Conservation (phyloP, 2,797 vertebrate genomes). For the Neopelma chrysocephalum region DNA sequence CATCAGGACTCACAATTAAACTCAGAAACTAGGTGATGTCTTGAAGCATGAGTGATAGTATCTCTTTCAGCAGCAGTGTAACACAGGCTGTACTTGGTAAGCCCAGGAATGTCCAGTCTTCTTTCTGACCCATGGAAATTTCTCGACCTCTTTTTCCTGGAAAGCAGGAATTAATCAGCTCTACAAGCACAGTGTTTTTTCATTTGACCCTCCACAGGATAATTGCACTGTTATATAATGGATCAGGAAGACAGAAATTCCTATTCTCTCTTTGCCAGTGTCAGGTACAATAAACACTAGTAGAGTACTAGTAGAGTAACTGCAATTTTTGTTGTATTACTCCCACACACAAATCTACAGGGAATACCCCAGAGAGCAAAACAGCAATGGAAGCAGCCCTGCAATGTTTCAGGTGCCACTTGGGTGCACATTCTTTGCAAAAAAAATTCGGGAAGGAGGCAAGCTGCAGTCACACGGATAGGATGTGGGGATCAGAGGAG, state of each 20-base stretch:
- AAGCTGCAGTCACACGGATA: fast-evolving
- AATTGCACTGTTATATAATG: neutral
- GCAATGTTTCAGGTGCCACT: neutral
- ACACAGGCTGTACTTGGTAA: neutral
- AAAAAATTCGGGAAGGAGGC: neutral
- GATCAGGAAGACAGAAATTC: neutral
- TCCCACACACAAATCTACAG: neutral
- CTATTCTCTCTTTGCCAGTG: neutral
- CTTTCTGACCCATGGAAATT: neutral
- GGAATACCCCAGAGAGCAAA: neutral
- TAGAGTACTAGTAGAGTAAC: neutral
- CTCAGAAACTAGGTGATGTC: neutral
- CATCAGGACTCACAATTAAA: neutral
- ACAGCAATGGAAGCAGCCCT: neutral
- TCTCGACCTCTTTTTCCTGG: neutral
- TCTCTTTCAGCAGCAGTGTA: neutral
- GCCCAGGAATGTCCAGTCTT: neutral
- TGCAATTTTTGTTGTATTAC: neutral
- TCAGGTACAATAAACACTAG: neutral
- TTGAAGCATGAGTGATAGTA: neutral
- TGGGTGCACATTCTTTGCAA: neutral
- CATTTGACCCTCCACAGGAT: neutral
- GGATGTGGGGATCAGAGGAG: neutral
- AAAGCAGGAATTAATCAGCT: neutral
- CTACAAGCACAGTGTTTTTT: neutral